These are phyloP conservation scores for Antheraea pernyi DNA, from an alignment of 1,140 invertebrate genomes.

Conservation along the genomic window DNA sequence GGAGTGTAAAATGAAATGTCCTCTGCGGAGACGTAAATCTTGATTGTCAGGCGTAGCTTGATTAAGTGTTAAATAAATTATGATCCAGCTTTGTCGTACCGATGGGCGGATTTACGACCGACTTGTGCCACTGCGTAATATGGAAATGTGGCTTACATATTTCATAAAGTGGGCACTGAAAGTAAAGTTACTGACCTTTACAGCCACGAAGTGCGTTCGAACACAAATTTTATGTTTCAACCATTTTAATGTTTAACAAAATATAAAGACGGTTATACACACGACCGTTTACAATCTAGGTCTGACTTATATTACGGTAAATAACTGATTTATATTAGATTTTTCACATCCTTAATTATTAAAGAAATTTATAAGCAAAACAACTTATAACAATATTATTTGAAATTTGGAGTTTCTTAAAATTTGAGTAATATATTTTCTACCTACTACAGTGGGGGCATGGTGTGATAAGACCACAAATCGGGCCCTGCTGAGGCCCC, in stretches of 20 bases:
- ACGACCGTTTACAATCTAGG: too few relatives aligned
- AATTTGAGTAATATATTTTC: too few relatives aligned
- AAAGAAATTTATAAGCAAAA: too few relatives aligned
- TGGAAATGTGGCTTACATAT: constrained; percentile 4
- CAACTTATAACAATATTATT: too few relatives aligned
- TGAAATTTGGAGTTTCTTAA: too few relatives aligned
- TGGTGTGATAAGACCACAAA: too few relatives aligned
- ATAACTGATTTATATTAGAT: too few relatives aligned
- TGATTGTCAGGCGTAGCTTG: constrained; percentile 59
- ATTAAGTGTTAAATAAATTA: constrained; percentile 73
- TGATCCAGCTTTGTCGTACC: constrained; percentile 39
- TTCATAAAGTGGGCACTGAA: not conserved
- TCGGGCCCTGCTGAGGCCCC: too few relatives aligned
- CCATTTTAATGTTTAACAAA: not conserved
- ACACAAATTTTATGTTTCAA: not conserved
- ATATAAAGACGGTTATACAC: too few relatives aligned
- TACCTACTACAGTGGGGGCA: too few relatives aligned
- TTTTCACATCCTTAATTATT: too few relatives aligned
- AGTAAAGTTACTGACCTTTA: not conserved
- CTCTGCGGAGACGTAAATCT: constrained; percentile 49
- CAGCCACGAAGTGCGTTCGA: not conserved
- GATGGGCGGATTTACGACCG: constrained; percentile 10
- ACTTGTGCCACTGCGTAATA: constrained; percentile 28
- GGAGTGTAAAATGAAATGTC: constrained; percentile 46
- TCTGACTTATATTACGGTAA: too few relatives aligned